These are phyloP conservation scores for Aspidiotus destructor DNA, from an alignment of 2,888 invertebrate genomes.

Conservation along the genomic window DNA sequence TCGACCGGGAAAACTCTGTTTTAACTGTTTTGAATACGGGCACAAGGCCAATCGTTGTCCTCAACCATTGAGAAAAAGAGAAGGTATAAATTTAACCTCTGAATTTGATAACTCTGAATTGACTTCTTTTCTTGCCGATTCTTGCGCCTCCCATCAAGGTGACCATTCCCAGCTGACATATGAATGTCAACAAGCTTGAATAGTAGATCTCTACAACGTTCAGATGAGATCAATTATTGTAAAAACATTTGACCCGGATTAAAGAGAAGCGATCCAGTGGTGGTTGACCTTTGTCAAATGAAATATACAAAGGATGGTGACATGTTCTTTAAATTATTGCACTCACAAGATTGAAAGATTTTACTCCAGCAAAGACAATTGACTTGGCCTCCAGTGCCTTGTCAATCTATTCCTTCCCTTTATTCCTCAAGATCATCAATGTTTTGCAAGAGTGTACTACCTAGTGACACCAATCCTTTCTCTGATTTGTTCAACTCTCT, in stretches of 20 bases:
- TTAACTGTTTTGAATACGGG: too few relatives aligned
- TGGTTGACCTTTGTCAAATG: background rate
- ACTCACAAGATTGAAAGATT: constrained; percentile 1
- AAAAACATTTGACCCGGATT: constrained; percentile 7
- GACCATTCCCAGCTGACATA: background rate
- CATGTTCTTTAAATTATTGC: constrained; percentile 2
- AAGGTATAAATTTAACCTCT: too few relatives aligned
- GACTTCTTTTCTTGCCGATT: too few relatives aligned
- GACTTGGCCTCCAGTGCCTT: background rate
- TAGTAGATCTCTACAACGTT: background rate
- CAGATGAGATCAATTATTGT: background rate
- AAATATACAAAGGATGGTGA: background rate
- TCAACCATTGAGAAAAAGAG: too few relatives aligned
- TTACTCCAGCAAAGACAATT: background rate
- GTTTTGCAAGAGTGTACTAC: background rate
- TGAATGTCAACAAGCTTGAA: constrained; percentile 5
- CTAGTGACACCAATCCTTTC: background rate
- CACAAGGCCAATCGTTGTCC: too few relatives aligned
- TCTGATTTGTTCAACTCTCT: too few relatives aligned
- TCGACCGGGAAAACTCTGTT: too few relatives aligned
- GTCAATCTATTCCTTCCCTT: background rate
- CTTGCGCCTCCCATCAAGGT: background rate
- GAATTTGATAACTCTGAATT: too few relatives aligned
- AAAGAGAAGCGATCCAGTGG: background rate
- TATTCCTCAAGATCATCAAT: constrained; percentile 8